Evolutionary conservation across 2,797 vertebrate genomes (phyloP).

Genomic region (Scomberomorus guttatus): DNA sequence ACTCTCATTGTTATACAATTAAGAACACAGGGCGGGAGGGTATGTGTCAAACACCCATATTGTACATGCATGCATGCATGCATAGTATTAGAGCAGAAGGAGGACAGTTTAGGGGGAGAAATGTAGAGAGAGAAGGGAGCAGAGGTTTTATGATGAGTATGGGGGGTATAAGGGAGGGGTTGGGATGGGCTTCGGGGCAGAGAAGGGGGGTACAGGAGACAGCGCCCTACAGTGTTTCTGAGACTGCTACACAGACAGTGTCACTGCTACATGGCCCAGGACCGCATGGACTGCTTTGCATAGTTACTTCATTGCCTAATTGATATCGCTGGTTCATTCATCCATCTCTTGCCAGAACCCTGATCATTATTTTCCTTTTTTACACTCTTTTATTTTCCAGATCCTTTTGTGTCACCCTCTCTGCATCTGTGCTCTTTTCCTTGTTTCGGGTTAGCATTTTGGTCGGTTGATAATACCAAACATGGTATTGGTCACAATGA

Average conservation of each 20-base stretch:
- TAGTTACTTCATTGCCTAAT: no score
- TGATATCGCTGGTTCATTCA: no score
- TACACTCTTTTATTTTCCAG: neutral
- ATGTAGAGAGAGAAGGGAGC: neutral
- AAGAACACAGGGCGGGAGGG: neutral
- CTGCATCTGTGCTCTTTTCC: neutral
- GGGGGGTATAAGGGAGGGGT: neutral
- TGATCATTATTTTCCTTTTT: neutral
- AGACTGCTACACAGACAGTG: conserved; percentile 1
- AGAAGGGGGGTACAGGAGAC: neutral
- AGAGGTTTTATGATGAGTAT: neutral
- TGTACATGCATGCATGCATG: neutral
- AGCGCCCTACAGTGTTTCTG: neutral
- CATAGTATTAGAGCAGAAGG: neutral
- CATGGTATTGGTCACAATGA: neutral
- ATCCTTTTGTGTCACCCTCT: neutral
- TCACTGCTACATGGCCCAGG: conserved; percentile 1
- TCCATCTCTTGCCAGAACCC: neutral
- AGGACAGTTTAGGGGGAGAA: neutral
- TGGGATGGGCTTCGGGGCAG: neutral
- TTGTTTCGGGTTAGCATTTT: neutral
- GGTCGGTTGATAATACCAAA: neutral
- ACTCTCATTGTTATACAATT: conserved; percentile 2
- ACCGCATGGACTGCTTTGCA: neutral
- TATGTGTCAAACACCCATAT: neutral